Base-by-base conservation (phyloP, 2,113 vertebrate species). In the Megaceryle torquata region DNA sequence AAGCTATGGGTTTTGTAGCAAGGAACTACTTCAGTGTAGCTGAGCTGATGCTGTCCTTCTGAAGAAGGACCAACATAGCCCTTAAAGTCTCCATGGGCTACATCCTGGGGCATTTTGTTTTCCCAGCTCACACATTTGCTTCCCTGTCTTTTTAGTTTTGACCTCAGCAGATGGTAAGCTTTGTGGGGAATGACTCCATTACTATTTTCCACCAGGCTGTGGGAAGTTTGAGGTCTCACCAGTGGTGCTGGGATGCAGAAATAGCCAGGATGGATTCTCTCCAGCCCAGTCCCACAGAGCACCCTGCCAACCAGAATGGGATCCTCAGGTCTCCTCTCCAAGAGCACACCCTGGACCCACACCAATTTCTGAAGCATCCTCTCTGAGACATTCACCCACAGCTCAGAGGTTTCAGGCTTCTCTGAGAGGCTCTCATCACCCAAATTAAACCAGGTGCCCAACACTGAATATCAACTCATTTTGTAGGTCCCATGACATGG, bases 231-330 rank as follows among this genome's bases (percentile, higher is more conserved):
- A 12, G 33, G n/a, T 8, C 37, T 65, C 51, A 31, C 50, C 57
- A 31, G 60, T 5, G 21, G 15, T 33, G 15, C 7, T 28, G 37
- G 35, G 57, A 71, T 50, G 24, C 26, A 50, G n/a, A 48, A 90
- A 19, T 0, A 71, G 12, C n/a, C 33, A 11, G 13, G 24, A 17
- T 21, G 12, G 17, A 51, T 79, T 59, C n/a, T 31, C 56, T 44
- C 13, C 60, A 57, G n/a, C 26, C n/a, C 26, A 13, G 50, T 24
- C 41, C 24, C 46, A 57, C 1, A 1, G 16, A 69, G 3, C 24
- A 51, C 3, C 0, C 19, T 21, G 76, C 17, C 1, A 1, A 2
- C 11, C 0, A 6, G 35, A 25, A 86, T 1, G 1, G 29, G 57
- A 43, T 24, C 22, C 19, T 25, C 25, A 21, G 33, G 21, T 64